A percentile compares a stretch with the other conserved stretches of the same genome.
Conservation (phyloP, 1,140 invertebrate genomes). For the Hyposmocoma kahamanoa region DNA sequence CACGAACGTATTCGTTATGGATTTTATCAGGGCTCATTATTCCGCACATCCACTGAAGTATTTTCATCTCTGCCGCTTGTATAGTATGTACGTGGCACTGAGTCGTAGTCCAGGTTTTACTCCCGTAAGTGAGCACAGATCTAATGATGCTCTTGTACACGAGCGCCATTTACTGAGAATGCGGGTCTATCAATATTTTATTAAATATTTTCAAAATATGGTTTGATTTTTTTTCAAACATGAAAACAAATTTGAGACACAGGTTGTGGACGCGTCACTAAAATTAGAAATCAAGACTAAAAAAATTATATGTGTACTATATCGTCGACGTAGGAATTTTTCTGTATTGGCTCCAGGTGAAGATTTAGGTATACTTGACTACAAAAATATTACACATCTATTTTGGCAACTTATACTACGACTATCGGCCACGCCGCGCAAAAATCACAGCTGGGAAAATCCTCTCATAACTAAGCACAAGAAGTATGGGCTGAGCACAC, state of each 20-base stretch:
- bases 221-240: not conserved
- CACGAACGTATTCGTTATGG: slow-evolving; percentile 10
- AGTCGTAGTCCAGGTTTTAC: slow-evolving; percentile 10
- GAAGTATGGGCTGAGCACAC: not conserved
- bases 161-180: not conserved
- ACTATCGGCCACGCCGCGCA: no score
- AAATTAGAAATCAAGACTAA: no score
- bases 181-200: not conserved
- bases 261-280: not conserved
- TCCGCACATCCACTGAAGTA: slow-evolving; percentile 9
- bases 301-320: not conserved
- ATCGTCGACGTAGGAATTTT: not conserved
- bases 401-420: no score
- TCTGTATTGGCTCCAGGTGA: not conserved
- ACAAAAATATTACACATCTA: no score
- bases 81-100: slow-evolving; percentile 3
- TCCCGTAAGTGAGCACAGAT: slow-evolving; percentile 7
- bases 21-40: slow-evolving; percentile 10
- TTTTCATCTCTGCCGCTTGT: slow-evolving; percentile 12
- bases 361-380: no score
- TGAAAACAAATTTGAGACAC: not conserved
- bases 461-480: slow-evolving; percentile 3
- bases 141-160: slow-evolving; percentile 14
- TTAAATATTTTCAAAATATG: not conserved
- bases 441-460: no score